A percentile compares a stretch with the other conserved stretches of the same genome.
phyloP scores from a whole-genome alignment of 2,797 vertebrate genomes.

The Sebastes goodei region DNA sequence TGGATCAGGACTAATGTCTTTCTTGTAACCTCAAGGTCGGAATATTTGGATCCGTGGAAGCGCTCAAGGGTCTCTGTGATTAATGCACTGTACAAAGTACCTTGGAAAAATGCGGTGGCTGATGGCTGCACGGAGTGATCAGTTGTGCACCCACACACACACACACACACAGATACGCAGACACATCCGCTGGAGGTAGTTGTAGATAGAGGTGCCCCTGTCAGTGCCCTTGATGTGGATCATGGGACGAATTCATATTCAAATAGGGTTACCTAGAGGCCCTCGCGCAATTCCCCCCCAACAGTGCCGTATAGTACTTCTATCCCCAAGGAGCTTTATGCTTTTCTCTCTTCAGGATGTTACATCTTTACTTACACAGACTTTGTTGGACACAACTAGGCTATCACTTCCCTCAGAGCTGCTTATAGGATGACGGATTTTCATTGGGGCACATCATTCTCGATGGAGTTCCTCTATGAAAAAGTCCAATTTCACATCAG shows the following conservation, averaged over 20 bases:
- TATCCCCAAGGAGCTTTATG: constrained; percentile 43
- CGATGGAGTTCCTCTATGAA: not conserved
- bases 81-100: constrained; percentile 86
- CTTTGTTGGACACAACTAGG: constrained; percentile 51
- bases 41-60: constrained; percentile 83
- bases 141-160: constrained; percentile 29
- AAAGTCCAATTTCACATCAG: not conserved
- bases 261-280: constrained; percentile 69
- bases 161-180: constrained; percentile 19
- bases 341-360: constrained; percentile 45
- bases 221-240: constrained; percentile 80
- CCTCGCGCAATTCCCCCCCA: constrained; percentile 35
- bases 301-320: constrained; percentile 31
- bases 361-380: constrained; percentile 62
- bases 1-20: constrained; percentile 87
- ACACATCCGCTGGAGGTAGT: constrained; percentile 46
- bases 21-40: constrained; percentile 88
- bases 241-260: constrained; percentile 76
- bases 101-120: constrained; percentile 80
- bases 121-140: constrained; percentile 75
- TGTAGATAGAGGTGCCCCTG: constrained; percentile 70
- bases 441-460: not conserved
- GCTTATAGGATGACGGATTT: constrained; percentile 37
- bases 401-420: constrained; percentile 39
- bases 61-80: constrained; percentile 85